A percentile compares a stretch with the other conserved stretches of the same genome.
phyloP scores from a whole-genome alignment of 2,888 invertebrate genomes.

The Thysanoteuthis rhombus region DNA sequence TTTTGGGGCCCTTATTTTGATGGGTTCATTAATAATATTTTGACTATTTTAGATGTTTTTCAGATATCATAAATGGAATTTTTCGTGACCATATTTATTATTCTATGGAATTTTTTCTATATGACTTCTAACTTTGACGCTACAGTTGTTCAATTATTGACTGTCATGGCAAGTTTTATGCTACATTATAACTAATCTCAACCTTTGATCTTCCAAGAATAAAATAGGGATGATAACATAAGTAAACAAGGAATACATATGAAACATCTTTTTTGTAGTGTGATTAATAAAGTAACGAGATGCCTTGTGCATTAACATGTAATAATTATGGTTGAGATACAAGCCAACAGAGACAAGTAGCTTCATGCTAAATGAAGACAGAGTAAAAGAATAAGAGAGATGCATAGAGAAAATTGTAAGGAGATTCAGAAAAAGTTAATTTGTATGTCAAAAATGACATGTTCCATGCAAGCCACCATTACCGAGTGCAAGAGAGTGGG shows the following conservation, averaged over 20 bases:
- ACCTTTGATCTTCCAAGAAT: too few species aligned
- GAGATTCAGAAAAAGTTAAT: not conserved
- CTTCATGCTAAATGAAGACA: not conserved
- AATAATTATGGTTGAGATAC: not conserved
- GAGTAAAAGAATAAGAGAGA: not conserved
- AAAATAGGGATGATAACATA: not conserved
- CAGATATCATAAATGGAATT: too few species aligned
- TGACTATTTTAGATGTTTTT: too few species aligned
- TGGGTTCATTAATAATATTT: too few species aligned
- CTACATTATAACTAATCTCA: too few species aligned
- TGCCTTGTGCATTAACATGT: not conserved
- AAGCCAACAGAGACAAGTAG: not conserved
- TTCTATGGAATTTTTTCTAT: too few species aligned
- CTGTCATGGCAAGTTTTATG: too few species aligned
- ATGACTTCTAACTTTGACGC: too few species aligned
- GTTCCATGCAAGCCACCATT: not conserved
- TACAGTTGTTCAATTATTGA: too few species aligned
- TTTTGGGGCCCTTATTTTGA: too few species aligned
- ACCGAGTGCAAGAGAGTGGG: not conserved
- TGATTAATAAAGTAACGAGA: not conserved
- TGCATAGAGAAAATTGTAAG: not conserved
- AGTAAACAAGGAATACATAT: not conserved
- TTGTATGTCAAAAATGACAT: not conserved
- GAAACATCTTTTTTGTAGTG: not conserved
- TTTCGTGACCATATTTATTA: too few species aligned